Evolutionary conservation across 2,797 vertebrate species (phyloP), one percentile per base, ranked within the genome.

Genomic region (Gallinago nigripennis): DNA sequence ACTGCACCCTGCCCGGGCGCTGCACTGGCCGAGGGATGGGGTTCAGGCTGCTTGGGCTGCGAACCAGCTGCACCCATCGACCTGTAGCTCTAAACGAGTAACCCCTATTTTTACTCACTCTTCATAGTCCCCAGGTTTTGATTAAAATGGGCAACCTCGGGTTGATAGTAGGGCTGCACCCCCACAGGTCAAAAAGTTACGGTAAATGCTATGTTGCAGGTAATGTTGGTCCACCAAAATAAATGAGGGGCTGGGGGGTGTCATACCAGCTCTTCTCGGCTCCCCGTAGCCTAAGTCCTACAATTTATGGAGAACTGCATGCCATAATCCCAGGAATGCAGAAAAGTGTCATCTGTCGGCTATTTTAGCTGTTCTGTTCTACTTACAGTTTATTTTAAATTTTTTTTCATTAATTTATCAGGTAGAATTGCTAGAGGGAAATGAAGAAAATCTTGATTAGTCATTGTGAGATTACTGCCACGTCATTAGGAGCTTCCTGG

Each of bases 401-500:
- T 28, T 50, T 50, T 53, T 53, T 11, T 17, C 30, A 18, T 23
- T 37, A 33, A 41, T 75, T 69, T 58, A 10, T 69, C 11, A 16
- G 50, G 46, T 58, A 79, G 46, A 90, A 76, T 43, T 54, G 37
- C 66, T 60, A n/a, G 33, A 86, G 69, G 37, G 43, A 82, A 58
- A 53, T 19, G 2, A 84, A 51, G 48, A 50, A 68, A 82, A 84
- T 75, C 50, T 57, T 68, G 24, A 54, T 93, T 66, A 90, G 73
- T 95, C 58, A 75, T 28, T 45, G 41, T 39, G 46, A 91, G 64
- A 84, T 85, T 82, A 71, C 66, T 82, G 84, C 70, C 87, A 91
- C 18, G n/a, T 89, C 90, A 87, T 79, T 57, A 58, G 70, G 66
- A 76, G 41, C 57, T 68, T 94, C 90, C 80, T 79, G 90, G 65